Evolutionary conservation across 2,113 vertebrate genomes (phyloP).

Genomic region (Myiozetetes cayanensis): DNA sequence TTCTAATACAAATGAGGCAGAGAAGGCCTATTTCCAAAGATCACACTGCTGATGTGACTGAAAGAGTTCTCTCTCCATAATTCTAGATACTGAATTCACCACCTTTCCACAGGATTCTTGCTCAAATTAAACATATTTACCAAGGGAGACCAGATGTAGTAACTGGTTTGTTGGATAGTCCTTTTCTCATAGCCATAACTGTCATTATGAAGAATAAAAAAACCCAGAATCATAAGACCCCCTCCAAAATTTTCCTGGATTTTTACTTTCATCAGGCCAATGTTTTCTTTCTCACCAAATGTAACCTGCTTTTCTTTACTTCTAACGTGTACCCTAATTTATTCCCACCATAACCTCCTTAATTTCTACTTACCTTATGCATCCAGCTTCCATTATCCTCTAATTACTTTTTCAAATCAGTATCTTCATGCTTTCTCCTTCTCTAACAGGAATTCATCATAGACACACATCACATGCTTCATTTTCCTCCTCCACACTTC

Average conservation of each 20-base stretch:
- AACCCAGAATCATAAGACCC: fast-evolving
- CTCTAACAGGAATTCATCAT: not conserved
- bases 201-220: not conserved
- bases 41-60: not conserved
- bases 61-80: not conserved
- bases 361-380: not conserved
- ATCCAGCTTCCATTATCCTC: not conserved
- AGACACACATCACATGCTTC: not conserved
- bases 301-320: not conserved
- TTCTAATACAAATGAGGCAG: not conserved
- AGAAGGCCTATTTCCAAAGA: not conserved
- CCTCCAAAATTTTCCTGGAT: not conserved
- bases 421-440: not conserved
- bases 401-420: not conserved
- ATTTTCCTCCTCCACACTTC: not conserved
- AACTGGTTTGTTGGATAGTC: not conserved
- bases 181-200: not conserved
- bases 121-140: not conserved
- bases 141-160: not conserved
- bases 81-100: fast-evolving
- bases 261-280: not conserved
- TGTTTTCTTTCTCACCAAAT: not conserved
- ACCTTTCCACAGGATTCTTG: not conserved
- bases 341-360: not conserved
- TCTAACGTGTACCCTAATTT: not conserved